Percentiles rank a stretch among this genome's conserved stretches.
Conservation (phyloP, 2,113 vertebrate species). For the Eurypyga helias region DNA sequence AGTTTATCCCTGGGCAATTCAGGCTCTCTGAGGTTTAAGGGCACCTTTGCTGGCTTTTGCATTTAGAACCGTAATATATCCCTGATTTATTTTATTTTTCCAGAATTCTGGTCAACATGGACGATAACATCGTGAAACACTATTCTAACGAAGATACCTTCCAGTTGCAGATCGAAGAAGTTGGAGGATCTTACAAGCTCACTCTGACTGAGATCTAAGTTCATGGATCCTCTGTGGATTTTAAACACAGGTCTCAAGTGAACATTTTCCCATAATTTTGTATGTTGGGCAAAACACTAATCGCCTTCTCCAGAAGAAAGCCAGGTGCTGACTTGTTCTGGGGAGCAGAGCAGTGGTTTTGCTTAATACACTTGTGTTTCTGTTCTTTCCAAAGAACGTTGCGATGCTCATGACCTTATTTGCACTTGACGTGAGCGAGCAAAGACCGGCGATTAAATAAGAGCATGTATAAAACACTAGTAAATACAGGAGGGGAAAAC, state of each 20-base stretch:
- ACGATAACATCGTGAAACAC: constrained; percentile 98
- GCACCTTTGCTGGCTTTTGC: neutral
- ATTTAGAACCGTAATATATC: neutral
- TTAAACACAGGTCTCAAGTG: constrained; percentile 6
- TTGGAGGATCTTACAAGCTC: constrained; percentile 89
- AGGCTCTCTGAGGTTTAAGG: neutral
- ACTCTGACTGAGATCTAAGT: constrained; percentile 95
- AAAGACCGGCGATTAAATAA: neutral
- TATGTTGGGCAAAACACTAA: neutral
- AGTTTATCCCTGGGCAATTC: neutral
- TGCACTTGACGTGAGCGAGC: constrained; percentile 51
- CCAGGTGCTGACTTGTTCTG: constrained; percentile 31
- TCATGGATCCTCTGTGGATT: neutral
- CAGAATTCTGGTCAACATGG: constrained; percentile 98
- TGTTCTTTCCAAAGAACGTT: constrained; percentile 5
- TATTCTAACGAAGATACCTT: constrained; percentile 99
- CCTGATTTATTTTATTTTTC: neutral
- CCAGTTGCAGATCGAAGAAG: constrained; percentile 94
- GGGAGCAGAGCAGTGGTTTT: constrained; percentile 32
- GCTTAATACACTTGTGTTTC: neutral
- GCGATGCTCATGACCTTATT: constrained; percentile 13
- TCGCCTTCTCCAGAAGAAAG: neutral
- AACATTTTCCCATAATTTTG: neutral
- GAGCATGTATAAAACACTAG: constrained; percentile 35
- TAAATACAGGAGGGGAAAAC: neutral